These are phyloP conservation scores for Drosophila multiciliata DNA, from an alignment of 2,888 invertebrate species.

Conservation along the genomic window DNA sequence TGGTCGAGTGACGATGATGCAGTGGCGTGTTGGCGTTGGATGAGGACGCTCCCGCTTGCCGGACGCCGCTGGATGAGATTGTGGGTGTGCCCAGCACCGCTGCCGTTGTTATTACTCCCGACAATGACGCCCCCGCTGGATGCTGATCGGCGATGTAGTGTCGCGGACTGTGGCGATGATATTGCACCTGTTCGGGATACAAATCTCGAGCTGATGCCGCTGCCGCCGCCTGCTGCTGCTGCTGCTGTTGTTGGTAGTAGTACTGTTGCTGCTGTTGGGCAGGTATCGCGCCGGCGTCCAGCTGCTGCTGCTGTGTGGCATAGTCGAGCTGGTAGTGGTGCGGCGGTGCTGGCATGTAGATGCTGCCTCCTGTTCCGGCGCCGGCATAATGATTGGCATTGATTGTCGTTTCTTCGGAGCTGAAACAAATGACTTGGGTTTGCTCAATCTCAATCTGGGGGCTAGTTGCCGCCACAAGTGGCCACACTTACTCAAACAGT, in stretches of 20 bases:
- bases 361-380: slow-evolving; percentile 66
- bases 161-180: slow-evolving; percentile 84
- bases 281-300: slow-evolving; percentile 73
- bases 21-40: slow-evolving; percentile 78
- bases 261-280: slow-evolving; percentile 57
- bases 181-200: slow-evolving; percentile 82
- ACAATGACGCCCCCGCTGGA: slow-evolving; percentile 58
- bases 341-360: slow-evolving; percentile 74
- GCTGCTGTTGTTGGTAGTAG: slow-evolving; percentile 56
- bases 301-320: slow-evolving; percentile 60
- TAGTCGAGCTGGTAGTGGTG: slow-evolving; percentile 73
- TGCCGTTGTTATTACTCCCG: slow-evolving; percentile 7
- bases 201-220: slow-evolving; percentile 68
- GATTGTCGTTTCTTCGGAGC: slow-evolving; percentile 85
- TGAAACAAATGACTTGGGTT: slow-evolving; percentile 83
- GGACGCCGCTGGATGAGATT: slow-evolving; percentile 62
- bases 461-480: slow-evolving; percentile 8
- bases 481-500: slow-evolving; percentile 92
- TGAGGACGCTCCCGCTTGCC: slow-evolving; percentile 66
- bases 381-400: slow-evolving; percentile 72
- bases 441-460: slow-evolving; percentile 74
- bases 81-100: slow-evolving; percentile 69
- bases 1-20: slow-evolving; percentile 79
- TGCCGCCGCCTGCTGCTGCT: slow-evolving; percentile 63
- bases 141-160: slow-evolving; percentile 83